phyloP scores from a whole-genome alignment of 2,888 invertebrate species.

The Coelinius sp. region DNA sequence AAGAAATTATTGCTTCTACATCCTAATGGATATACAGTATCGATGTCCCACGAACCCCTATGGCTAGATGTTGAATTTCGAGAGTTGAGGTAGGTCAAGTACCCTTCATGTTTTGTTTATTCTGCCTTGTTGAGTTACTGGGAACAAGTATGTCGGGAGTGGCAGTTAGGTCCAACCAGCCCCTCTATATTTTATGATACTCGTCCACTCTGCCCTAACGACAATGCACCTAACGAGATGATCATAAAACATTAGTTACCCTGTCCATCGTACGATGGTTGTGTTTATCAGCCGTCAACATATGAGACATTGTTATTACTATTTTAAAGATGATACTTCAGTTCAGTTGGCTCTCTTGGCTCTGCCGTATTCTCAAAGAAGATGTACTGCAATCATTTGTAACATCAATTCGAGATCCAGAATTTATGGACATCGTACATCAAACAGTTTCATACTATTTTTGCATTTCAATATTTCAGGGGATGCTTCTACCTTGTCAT shows the following conservation, averaged over 20 bases:
- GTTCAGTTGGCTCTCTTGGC: not conserved
- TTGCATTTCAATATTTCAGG: not conserved
- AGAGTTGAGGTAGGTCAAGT: constrained; percentile 49
- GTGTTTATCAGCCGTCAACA: not conserved
- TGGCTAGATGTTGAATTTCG: not conserved
- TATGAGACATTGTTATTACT: not conserved
- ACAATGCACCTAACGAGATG: constrained; percentile 61
- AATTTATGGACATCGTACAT: not conserved
- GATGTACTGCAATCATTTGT: not conserved
- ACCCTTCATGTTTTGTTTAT: constrained; percentile 60
- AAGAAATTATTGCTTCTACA: not conserved
- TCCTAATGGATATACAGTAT: not conserved
- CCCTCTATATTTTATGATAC: constrained; percentile 58
- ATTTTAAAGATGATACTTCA: not conserved
- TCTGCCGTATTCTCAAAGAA: not conserved
- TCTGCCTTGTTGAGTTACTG: constrained; percentile 49
- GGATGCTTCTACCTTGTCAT: not conserved
- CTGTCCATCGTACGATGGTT: not conserved
- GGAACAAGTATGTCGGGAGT: constrained; percentile 51
- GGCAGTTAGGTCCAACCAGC: constrained; percentile 46
- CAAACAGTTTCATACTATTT: not conserved
- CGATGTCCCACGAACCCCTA: not conserved
- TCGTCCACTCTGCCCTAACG: constrained; percentile 53
- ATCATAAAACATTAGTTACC: constrained; percentile 61
- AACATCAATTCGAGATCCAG: not conserved